Evolutionary conservation across 1,140 invertebrate species (phyloP).

Genomic region (Euura lappo): DNA sequence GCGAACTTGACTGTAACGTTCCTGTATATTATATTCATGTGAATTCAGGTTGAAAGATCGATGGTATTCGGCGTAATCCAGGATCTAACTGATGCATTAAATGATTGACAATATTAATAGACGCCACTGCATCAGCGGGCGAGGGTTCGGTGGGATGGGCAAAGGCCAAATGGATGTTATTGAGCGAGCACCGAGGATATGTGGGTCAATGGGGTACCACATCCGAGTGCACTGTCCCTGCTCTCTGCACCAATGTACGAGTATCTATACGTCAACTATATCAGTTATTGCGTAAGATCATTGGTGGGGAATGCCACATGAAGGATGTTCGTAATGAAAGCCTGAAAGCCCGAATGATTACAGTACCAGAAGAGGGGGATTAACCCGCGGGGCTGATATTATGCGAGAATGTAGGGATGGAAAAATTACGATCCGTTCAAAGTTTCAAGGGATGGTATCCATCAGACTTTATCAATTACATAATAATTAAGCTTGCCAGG

Average conservation of each 20-base stretch:
- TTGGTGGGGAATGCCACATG: background rate
- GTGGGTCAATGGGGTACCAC: background rate
- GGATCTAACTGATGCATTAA: no score
- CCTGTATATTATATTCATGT: background rate
- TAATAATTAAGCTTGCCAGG: background rate
- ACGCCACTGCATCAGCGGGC: background rate
- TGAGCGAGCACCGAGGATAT: background rate
- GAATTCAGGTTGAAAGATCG: background rate
- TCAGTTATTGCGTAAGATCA: background rate
- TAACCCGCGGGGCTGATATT: background rate
- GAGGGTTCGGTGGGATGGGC: no score
- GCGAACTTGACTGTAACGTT: background rate
- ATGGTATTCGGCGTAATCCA: background rate
- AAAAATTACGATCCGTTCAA: background rate
- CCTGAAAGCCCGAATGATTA: background rate
- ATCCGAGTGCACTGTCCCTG: background rate
- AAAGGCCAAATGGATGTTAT: background rate
- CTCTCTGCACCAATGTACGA: background rate
- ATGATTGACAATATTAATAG: slow-evolving; percentile 3
- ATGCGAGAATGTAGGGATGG: background rate
- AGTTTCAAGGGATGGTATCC: background rate
- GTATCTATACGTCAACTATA: background rate
- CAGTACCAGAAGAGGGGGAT: background rate
- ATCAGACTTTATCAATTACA: background rate
- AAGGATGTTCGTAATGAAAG: background rate